These are phyloP conservation scores for Hydropsyche betteni DNA, from an alignment of 2,888 invertebrate genomes.

Conservation along the genomic window DNA sequence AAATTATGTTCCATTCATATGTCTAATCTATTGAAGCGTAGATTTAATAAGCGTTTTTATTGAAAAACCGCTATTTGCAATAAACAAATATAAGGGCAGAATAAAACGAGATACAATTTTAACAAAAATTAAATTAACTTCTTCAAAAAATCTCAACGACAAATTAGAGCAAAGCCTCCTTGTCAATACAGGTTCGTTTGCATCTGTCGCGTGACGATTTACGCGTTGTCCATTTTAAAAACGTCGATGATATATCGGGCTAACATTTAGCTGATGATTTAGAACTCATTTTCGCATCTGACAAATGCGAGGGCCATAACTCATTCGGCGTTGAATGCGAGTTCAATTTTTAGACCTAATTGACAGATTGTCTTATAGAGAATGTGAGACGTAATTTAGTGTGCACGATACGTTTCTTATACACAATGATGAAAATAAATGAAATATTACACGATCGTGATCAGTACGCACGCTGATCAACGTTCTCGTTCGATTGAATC, in stretches of 20 bases:
- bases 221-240: background rate
- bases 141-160: too few species aligned
- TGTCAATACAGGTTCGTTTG: too few species aligned
- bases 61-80: too few species aligned
- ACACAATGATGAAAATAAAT: conserved; percentile 5
- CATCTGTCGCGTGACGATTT: conserved; percentile 1
- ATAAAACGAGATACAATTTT: too few species aligned
- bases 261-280: conserved; percentile 2
- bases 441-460: conserved; percentile 4
- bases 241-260: too few species aligned
- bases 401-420: background rate
- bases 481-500: too few species aligned
- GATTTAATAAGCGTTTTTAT: too few species aligned
- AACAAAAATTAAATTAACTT: too few species aligned
- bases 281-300: conserved; percentile 20
- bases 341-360: conserved; percentile 23
- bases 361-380: conserved; percentile 28
- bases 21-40: too few species aligned
- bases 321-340: conserved; percentile 3
- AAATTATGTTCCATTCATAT: too few species aligned
- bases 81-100: too few species aligned
- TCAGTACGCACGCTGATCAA: background rate
- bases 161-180: too few species aligned
- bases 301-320: conserved; percentile 26
- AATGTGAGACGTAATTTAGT: conserved; percentile 23